Base-by-base conservation (phyloP, 1,140 invertebrate genomes). In the Heliconius hermathena region DNA sequence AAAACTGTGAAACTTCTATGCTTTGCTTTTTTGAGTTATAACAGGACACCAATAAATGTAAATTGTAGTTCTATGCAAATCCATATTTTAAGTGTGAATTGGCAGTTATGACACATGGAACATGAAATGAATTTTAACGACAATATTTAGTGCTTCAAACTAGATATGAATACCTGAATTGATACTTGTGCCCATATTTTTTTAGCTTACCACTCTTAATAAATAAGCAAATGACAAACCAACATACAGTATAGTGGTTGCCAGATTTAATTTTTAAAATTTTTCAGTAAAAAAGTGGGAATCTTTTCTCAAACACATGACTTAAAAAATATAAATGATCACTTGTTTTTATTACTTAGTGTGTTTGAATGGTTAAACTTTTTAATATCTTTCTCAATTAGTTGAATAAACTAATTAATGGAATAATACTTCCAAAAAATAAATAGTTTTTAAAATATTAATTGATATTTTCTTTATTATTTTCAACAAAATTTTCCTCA, bases 31-130 rank as follows among this genome's bases (percentile, higher is more conserved):
- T 29, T 16, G 5, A 29, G 26, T 66, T 29, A 16, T 66, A 66
- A 66, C 18, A 16, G 26, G 22, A 13, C 3, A 66, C 60, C 22
- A 66, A 16, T 66, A 66, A 66, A 29, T 29, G 60, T 66, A 26
- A 29, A 66, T 66, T 29, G 22, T 66, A 66, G 60, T 66, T 66
- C 8, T 66, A 66, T 66, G 60, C 60, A 66, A 66, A 66, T 66
- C 26, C 60, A 66, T 66, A 26, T 66, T 66, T 66, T 66, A 13
- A 66, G 22, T 26, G 22, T 66, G 60, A 26, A 66, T 66, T 66
- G 60, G 60, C 60, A 26, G 60, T 66, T 66, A 66, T 66, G 60
- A 66, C 22, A 66, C 11, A 2, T 11, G 9, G 60, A 66, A 29
- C 13, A 26, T 66, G 60, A 66, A 22, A 66, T 66, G 60, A 66